These are phyloP conservation scores for Hypercompe scribonia DNA, from an alignment of 2,888 invertebrate species.

Conservation along the genomic window DNA sequence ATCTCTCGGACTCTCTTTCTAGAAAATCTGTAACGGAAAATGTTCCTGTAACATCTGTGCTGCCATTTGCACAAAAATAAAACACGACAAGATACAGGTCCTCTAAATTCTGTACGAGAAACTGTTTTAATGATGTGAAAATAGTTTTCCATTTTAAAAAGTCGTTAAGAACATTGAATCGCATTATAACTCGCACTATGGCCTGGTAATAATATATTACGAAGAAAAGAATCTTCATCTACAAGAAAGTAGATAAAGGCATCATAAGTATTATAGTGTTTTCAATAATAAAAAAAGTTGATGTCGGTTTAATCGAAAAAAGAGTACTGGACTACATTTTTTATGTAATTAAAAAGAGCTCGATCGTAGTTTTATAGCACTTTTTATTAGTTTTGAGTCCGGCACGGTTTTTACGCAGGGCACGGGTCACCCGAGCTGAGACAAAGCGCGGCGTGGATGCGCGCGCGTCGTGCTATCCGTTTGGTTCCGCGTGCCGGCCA, in stretches of 20 bases:
- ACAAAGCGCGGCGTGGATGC: slow-evolving; percentile 76
- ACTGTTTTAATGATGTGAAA: slow-evolving; percentile 34
- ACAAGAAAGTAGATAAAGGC: slow-evolving; percentile 52
- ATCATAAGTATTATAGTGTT: slow-evolving; percentile 44
- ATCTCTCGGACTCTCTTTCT: slow-evolving; percentile 38
- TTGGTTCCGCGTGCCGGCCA: slow-evolving; percentile 82
- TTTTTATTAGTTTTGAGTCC: slow-evolving; percentile 66
- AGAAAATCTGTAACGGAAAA: slow-evolving; percentile 32
- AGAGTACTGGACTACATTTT: slow-evolving; percentile 68
- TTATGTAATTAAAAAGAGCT: slow-evolving; percentile 77
- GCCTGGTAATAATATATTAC: slow-evolving; percentile 47
- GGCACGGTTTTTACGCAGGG: slow-evolving; percentile 76
- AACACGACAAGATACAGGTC: slow-evolving; percentile 35
- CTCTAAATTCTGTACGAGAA: slow-evolving; percentile 36
- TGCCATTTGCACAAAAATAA: slow-evolving; percentile 40
- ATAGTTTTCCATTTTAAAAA: slow-evolving; percentile 37
- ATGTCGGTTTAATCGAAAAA: slow-evolving; percentile 62
- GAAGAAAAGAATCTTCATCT: slow-evolving; percentile 56
- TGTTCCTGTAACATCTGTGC: slow-evolving; percentile 19
- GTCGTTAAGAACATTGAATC: slow-evolving; percentile 19
- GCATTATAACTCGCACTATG: slow-evolving; percentile 29
- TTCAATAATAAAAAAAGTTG: slow-evolving; percentile 49
- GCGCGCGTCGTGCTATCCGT: slow-evolving; percentile 73
- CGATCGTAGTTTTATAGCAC: slow-evolving; percentile 69
- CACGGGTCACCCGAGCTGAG: slow-evolving; percentile 85